Percentiles rank a stretch among this genome's conserved stretches.
These are phyloP conservation scores for Lycocerus yunnanus DNA, from an alignment of 2,888 invertebrate genomes.

Conservation along the genomic window DNA sequence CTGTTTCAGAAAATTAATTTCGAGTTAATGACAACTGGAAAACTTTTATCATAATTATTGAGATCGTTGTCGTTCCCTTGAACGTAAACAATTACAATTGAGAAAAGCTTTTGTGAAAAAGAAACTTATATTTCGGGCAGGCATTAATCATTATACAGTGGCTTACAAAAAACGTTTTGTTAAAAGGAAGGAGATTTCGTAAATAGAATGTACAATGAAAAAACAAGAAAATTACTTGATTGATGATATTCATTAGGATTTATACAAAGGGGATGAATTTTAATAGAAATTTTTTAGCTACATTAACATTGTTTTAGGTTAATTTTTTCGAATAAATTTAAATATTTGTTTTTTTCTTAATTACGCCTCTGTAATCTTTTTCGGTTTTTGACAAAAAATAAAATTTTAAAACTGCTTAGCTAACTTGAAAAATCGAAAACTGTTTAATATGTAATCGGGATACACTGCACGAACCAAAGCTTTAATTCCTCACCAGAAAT, in stretches of 20 bases:
- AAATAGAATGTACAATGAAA: background rate
- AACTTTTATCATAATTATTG: background rate
- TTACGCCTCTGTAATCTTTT: background rate
- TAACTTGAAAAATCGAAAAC: background rate
- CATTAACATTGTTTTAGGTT: background rate
- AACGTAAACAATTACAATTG: conserved; percentile 1
- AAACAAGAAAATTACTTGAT: conserved; percentile 3
- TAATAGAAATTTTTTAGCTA: conserved; percentile 1
- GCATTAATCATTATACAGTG: conserved; percentile 5
- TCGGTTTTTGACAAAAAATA: background rate
- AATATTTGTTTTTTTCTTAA: background rate
- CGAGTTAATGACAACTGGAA: background rate
- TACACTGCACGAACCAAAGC: background rate
- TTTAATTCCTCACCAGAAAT: conserved; percentile 2
- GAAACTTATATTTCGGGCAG: background rate
- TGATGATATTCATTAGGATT: conserved; percentile 4
- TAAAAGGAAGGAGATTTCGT: conserved; percentile 1
- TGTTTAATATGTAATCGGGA: background rate
- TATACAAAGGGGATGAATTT: conserved; percentile 2
- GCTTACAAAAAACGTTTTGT: background rate
- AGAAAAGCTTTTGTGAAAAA: conserved; percentile 1
- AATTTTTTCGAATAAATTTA: background rate
- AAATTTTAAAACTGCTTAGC: background rate
- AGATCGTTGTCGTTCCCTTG: conserved; percentile 1
- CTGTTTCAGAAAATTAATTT: background rate